A percentile compares a stretch with the other conserved stretches of the same genome.
Evolutionary conservation across 2,113 vertebrate species (phyloP).

Genomic region (Boleophthalmus pectinirostris): DNA sequence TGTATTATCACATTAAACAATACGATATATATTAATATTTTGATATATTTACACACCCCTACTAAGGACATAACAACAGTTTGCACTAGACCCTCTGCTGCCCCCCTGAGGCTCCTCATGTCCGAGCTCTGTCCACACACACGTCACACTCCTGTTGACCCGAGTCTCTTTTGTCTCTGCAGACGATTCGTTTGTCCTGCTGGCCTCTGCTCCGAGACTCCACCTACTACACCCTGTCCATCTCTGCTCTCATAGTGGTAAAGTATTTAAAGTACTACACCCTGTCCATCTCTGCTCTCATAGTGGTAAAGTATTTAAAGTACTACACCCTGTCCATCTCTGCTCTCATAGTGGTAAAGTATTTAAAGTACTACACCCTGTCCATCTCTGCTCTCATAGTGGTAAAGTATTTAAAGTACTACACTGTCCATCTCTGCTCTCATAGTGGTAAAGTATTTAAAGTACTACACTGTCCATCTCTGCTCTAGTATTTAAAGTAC

Average conservation of each 20-base stretch:
- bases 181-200: slow-evolving; percentile 87
- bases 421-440: too few relatives aligned
- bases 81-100: too few relatives aligned
- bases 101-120: too few relatives aligned
- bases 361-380: not conserved
- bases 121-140: too few relatives aligned
- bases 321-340: slow-evolving; percentile 30
- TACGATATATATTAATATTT: too few relatives aligned
- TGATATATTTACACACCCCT: too few relatives aligned
- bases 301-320: slow-evolving; percentile 84
- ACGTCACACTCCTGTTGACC: not conserved
- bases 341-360: slow-evolving; percentile 92
- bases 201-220: slow-evolving; percentile 96
- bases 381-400: slow-evolving; percentile 84
- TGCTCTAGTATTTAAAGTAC: slow-evolving; percentile 77
- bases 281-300: slow-evolving; percentile 77
- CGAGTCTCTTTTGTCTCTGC: slow-evolving; percentile 1
- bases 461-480: slow-evolving; percentile 90
- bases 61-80: too few relatives aligned
- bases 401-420: slow-evolving; percentile 80
- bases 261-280: slow-evolving; percentile 47
- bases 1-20: too few relatives aligned
- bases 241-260: slow-evolving; percentile 93
- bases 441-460: too few relatives aligned
- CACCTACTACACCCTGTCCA: slow-evolving; percentile 89